These are phyloP conservation scores for Telmatochromis brichardi DNA, from an alignment of 2,113 vertebrate species.

Conservation along the genomic window DNA sequence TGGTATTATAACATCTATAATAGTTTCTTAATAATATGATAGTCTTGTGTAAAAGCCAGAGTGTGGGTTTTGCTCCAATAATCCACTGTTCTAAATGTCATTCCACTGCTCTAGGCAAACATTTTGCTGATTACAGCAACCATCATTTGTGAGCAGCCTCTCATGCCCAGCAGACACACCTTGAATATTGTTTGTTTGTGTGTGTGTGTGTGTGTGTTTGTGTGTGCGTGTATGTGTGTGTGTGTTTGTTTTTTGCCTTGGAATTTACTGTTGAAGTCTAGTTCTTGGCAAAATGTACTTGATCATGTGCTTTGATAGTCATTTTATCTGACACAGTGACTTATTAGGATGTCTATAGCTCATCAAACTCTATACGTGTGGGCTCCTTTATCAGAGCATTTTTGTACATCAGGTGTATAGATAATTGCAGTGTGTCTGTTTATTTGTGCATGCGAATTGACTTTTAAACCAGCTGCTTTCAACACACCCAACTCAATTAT, in stretches of 20 bases:
- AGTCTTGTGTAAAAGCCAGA: constrained; percentile 2
- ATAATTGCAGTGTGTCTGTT: constrained; percentile 5
- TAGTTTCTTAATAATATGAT: constrained; percentile 28
- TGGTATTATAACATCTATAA: constrained; percentile 23
- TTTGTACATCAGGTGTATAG: neutral
- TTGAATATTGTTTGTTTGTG: neutral
- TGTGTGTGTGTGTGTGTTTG: neutral
- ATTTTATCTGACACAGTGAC: constrained; percentile 17
- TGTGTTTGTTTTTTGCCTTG: neutral
- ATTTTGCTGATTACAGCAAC: constrained; percentile 47
- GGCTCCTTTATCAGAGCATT: neutral
- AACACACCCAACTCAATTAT: neutral
- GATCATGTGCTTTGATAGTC: constrained; percentile 32
- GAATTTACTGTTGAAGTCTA: neutral
- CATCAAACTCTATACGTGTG: neutral
- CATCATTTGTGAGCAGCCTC: constrained; percentile 39
- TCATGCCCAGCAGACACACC: constrained; percentile 29
- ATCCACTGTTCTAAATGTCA: constrained; percentile 61
- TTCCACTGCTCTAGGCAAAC: constrained; percentile 39
- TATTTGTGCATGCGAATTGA: neutral
- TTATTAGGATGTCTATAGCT: constrained; percentile 36
- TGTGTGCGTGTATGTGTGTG: neutral
- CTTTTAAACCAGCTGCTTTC: constrained; percentile 19
- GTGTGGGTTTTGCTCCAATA: constrained; percentile 34
- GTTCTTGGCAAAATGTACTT: constrained; percentile 20